Percentiles rank a stretch among this genome's conserved stretches.
Conservation (phyloP, 2,797 vertebrate species). For the Cichlasoma orientale region DNA sequence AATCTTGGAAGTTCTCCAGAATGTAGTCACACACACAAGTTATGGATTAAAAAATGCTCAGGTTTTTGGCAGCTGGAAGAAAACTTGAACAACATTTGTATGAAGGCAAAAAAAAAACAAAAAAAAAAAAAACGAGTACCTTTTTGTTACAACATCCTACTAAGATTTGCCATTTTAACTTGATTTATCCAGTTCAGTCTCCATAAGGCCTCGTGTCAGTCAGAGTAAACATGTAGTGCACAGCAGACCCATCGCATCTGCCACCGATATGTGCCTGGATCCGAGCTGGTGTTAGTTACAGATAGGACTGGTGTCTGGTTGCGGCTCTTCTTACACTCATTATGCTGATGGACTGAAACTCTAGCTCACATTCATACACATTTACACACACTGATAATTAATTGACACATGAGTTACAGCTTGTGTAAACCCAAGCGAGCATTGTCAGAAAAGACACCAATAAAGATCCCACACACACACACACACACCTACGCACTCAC, state of each 20-base stretch:
- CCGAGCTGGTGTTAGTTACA: conserved; percentile 72
- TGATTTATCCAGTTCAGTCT: not conserved
- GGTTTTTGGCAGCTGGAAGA: not conserved
- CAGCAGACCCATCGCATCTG: not conserved
- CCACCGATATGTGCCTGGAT: conserved; percentile 10
- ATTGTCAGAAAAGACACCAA: conserved; percentile 26
- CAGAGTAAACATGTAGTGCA: not conserved
- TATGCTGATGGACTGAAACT: conserved; percentile 72
- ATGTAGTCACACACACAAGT: not conserved
- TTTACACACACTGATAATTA: conserved; percentile 56
- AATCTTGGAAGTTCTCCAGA: not conserved
- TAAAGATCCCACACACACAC: not conserved
- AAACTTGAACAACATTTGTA: not conserved
- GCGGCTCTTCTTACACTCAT: conserved; percentile 63
- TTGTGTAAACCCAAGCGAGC: conserved; percentile 49
- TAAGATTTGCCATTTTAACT: too few species aligned
- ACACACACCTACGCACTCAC: not conserved
- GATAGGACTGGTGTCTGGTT: conserved; percentile 56
- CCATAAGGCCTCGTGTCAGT: not conserved
- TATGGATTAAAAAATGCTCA: not conserved
- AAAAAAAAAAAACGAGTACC: not conserved
- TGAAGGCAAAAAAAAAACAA: not conserved
- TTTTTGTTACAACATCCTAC: not conserved
- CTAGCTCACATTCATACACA: conserved; percentile 25
- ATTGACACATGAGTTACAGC: conserved; percentile 59